Percentiles rank a stretch among this genome's conserved stretches.
Evolutionary conservation across 1,140 invertebrate species (phyloP).

Genomic region (Euwallacea fornicatus): DNA sequence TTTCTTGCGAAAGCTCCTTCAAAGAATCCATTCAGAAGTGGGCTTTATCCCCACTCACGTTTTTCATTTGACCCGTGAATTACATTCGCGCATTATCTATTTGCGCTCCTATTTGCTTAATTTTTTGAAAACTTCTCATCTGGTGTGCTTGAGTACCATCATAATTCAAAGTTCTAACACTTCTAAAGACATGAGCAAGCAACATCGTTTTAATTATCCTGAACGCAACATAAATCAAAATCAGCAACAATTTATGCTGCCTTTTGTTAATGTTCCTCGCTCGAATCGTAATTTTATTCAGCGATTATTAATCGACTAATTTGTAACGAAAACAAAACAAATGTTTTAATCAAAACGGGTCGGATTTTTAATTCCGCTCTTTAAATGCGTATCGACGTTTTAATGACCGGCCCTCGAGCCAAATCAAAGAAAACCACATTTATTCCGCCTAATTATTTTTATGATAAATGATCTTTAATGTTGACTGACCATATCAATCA

Average conservation of each 20-base stretch:
- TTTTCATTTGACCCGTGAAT: too few relatives aligned
- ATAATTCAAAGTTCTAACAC: not conserved
- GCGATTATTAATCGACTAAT: conserved; percentile 25
- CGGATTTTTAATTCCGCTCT: conserved; percentile 22
- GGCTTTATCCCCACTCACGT: too few relatives aligned
- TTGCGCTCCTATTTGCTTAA: too few relatives aligned
- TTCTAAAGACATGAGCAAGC: not conserved
- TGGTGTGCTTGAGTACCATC: not conserved
- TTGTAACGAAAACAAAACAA: conserved; percentile 32
- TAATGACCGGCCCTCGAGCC: conserved; percentile 25
- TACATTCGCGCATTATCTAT: too few relatives aligned
- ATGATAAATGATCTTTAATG: conserved; percentile 33
- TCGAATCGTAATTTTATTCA: conserved; percentile 29
- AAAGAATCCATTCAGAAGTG: too few relatives aligned
- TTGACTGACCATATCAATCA: conserved; percentile 35
- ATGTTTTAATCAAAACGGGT: conserved; percentile 28
- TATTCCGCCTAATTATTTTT: conserved; percentile 36
- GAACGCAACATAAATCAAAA: conserved; percentile 20
- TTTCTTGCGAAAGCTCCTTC: too few relatives aligned
- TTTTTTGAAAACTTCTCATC: too few relatives aligned
- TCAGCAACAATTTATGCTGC: conserved; percentile 18
- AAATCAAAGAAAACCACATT: conserved; percentile 27
- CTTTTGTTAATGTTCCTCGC: conserved; percentile 8
- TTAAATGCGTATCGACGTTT: conserved; percentile 32
- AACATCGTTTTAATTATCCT: conserved; percentile 8